Conservation (phyloP, 2,888 invertebrate genomes). For the Leucophora obtusa region DNA sequence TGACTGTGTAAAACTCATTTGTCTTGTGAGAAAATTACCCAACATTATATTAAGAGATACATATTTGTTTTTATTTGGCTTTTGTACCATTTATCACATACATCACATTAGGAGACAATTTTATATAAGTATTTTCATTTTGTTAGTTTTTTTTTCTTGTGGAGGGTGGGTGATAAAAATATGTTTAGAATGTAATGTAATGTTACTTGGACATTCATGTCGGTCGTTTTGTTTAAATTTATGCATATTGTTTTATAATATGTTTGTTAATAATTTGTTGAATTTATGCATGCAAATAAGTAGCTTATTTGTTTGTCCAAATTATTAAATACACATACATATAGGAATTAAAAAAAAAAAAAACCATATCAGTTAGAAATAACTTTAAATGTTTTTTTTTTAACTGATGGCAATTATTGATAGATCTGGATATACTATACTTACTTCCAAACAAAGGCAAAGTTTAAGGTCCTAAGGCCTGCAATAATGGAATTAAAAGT, state of each 20-base stretch:
- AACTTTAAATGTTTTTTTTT: too few species aligned
- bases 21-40: background rate
- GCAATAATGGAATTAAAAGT: too few species aligned
- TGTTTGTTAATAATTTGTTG: constrained; percentile 3
- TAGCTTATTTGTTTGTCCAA: too few species aligned
- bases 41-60: background rate
- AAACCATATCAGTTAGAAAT: too few species aligned
- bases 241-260: background rate
- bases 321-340: too few species aligned
- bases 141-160: background rate
- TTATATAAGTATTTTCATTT: constrained; percentile 7
- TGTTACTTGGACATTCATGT: background rate
- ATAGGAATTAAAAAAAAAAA: too few species aligned
- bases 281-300: background rate
- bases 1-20: background rate
- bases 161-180: background rate
- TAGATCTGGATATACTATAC: too few species aligned
- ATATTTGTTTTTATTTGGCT: background rate
- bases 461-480: too few species aligned
- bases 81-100: constrained; percentile 8
- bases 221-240: background rate
- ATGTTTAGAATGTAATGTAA: background rate
- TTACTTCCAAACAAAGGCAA: too few species aligned
- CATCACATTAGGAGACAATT: constrained; percentile 24
- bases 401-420: too few species aligned